Evolutionary conservation across 2,888 invertebrate species (phyloP).

Genomic region (Xestobium rufovillosum): DNA sequence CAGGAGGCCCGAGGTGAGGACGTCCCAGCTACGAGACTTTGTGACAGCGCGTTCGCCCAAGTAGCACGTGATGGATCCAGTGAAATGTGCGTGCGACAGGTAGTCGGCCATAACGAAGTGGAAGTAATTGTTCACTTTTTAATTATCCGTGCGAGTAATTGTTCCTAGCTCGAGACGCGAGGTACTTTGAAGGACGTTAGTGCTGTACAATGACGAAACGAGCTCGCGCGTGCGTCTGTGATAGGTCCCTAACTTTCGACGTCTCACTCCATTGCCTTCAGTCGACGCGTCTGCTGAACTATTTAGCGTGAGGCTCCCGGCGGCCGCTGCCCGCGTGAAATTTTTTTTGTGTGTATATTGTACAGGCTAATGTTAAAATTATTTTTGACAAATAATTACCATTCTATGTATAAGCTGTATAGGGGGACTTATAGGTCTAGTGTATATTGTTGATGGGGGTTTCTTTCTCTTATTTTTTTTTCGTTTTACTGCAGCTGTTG

Average conservation of each 20-base stretch:
- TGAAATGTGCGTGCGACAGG: constrained; percentile 27
- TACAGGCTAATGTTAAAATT: constrained; percentile 43
- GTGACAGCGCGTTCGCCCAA: constrained; percentile 41
- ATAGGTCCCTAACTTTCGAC: constrained; percentile 31
- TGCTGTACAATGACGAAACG: constrained; percentile 31
- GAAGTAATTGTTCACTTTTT: constrained; percentile 35
- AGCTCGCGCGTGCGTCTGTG: constrained; percentile 38
- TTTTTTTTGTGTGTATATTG: constrained; percentile 35
- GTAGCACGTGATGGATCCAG: constrained; percentile 32
- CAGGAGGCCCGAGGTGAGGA: constrained; percentile 20
- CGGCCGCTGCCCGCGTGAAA: constrained; percentile 29
- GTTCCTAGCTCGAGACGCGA: constrained; percentile 38
- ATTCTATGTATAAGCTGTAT: constrained; percentile 41
- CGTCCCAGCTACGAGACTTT: constrained; percentile 40
- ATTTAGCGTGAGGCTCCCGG: constrained; percentile 22
- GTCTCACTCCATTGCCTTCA: constrained; percentile 25
- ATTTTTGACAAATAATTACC: constrained; percentile 45
- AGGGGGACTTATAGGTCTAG: constrained; percentile 41
- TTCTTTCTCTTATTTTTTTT: constrained; percentile 24
- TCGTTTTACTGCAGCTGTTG: constrained; percentile 33
- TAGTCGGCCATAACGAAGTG: constrained; percentile 25
- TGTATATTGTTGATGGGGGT: constrained; percentile 42
- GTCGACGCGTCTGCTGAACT: constrained; percentile 19
- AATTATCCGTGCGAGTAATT: constrained; percentile 36
- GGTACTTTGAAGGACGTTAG: constrained; percentile 25